These are phyloP conservation scores for Blennius ocellaris DNA, from an alignment of 2,113 vertebrate species.

Conservation along the genomic window DNA sequence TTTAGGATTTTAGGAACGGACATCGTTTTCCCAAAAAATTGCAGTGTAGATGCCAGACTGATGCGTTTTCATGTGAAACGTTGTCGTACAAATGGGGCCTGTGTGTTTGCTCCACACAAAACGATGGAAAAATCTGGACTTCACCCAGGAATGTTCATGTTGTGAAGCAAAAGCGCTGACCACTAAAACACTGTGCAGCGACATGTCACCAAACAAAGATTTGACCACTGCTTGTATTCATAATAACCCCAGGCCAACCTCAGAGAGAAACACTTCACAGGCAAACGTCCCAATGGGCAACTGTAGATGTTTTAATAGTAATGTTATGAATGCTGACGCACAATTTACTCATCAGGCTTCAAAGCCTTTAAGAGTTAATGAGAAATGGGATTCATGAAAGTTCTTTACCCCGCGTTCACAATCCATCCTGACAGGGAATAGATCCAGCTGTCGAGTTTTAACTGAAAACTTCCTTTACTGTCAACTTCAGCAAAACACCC, in stretches of 20 bases:
- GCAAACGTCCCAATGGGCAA: background rate
- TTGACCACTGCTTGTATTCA: background rate
- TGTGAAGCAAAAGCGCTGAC: no score
- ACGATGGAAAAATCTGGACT: no score
- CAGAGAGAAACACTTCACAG: background rate
- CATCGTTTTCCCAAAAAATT: no score
- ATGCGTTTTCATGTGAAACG: no score
- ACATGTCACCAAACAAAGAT: background rate
- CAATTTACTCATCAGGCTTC: slow-evolving; percentile 28
- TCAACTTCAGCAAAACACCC: slow-evolving; percentile 47
- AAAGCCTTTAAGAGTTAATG: slow-evolving; percentile 54
- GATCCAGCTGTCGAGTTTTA: slow-evolving; percentile 36
- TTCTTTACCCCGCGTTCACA: slow-evolving; percentile 18
- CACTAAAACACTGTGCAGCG: background rate
- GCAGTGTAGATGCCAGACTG: no score
- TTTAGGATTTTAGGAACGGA: no score
- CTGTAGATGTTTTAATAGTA: background rate
- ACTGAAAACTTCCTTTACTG: slow-evolving; percentile 50
- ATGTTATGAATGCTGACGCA: slow-evolving; percentile 17
- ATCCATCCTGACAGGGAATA: slow-evolving; percentile 34
- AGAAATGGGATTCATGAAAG: slow-evolving; percentile 46
- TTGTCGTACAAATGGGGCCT: no score
- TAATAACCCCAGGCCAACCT: background rate
- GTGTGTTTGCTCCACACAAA: no score
- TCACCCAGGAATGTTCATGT: no score